Evolutionary conservation across 2,888 invertebrate species (phyloP).

Genomic region (Galerucella nymphaeae): DNA sequence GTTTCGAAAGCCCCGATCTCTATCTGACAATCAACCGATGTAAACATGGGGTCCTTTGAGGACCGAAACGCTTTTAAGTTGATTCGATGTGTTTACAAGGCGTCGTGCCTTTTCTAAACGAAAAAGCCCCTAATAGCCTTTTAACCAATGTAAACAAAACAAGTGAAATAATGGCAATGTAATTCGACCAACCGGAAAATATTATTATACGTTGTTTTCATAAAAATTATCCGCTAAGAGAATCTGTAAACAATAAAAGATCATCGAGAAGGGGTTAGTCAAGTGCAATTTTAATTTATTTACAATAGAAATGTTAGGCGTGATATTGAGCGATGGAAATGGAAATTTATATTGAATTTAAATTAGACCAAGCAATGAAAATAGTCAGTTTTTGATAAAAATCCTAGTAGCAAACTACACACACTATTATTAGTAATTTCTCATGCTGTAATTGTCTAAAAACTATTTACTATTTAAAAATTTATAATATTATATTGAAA

Average conservation of each 20-base stretch:
- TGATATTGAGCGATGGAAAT: neutral
- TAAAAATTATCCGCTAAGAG: slow-evolving; percentile 43
- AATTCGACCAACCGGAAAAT: slow-evolving; percentile 51
- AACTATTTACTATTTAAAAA: too few relatives aligned
- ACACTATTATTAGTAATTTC: too few relatives aligned
- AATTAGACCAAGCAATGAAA: too few relatives aligned
- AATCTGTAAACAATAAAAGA: slow-evolving; percentile 39
- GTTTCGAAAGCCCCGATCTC: slow-evolving; percentile 1
- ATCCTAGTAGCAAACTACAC: too few relatives aligned
- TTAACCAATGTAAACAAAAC: slow-evolving; percentile 58
- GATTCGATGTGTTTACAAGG: slow-evolving; percentile 28
- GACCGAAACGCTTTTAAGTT: slow-evolving; percentile 42
- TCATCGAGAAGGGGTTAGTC: slow-evolving; percentile 11
- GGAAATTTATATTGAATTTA: neutral
- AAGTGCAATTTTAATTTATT: slow-evolving; percentile 3
- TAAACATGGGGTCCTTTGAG: slow-evolving; percentile 45
- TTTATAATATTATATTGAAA: too few relatives aligned
- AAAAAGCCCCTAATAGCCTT: slow-evolving; percentile 52
- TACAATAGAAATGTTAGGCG: neutral
- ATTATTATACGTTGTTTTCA: slow-evolving; percentile 45
- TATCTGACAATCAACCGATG: slow-evolving; percentile 37
- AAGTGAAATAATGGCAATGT: slow-evolving; percentile 55
- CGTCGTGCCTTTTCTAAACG: slow-evolving; percentile 10
- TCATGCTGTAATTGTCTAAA: too few relatives aligned
- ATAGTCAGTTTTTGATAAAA: too few relatives aligned